Base-by-base conservation (phyloP, 1,140 invertebrate species). In the Cyclina sinensis region DNA sequence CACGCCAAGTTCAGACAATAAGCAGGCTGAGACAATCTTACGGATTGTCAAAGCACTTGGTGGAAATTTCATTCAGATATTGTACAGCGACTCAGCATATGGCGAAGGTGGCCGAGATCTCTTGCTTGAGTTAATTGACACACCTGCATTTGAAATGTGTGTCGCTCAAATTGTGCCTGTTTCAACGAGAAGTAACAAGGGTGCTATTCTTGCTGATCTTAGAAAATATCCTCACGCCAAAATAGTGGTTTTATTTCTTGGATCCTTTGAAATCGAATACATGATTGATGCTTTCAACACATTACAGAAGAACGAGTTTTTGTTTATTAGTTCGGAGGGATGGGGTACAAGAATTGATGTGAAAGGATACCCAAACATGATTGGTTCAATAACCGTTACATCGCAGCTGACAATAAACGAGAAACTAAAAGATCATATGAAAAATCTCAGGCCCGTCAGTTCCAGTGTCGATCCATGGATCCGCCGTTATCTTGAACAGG, bases 251-350 rank as follows among this genome's bases (percentile, higher is more conserved):
- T 5, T 32, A 5, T 87, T 87, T 39, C 0, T 87, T 21, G 74
- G 54, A 1, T 87, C 74, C 3, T 65, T 80, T 54, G 74, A 87
- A 1, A 9, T 68, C 1, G 46, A 54, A 24, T 16, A 54, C 4
- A 32, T 65, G 0, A 27, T 87, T 16, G n/a, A 21, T 12, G 30
- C 32, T 18, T 18, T 87, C 2, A 80, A 80, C 57, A 37, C 35
- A 35, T 3, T 62, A 1, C 27, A 0, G 5, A 24, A n/a, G 7
- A 80, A 87, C 35, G 85, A 87, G 70, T 87, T 87, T 35, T 39
- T 87, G 2, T 79, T 80, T 37, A 87, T 87, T 4, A 51, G 39
- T 48, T 87, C 85, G 16, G 85, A 87, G 27, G 85, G 85, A 0
- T 80, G 74, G 74, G 85, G 85, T 1, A 59, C 74, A 1, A 35